Percentiles rank a stretch among this genome's conserved stretches.
These are phyloP conservation scores for Xestoiulus laeticollis DNA, from an alignment of 2,888 invertebrate species.

Conservation along the genomic window DNA sequence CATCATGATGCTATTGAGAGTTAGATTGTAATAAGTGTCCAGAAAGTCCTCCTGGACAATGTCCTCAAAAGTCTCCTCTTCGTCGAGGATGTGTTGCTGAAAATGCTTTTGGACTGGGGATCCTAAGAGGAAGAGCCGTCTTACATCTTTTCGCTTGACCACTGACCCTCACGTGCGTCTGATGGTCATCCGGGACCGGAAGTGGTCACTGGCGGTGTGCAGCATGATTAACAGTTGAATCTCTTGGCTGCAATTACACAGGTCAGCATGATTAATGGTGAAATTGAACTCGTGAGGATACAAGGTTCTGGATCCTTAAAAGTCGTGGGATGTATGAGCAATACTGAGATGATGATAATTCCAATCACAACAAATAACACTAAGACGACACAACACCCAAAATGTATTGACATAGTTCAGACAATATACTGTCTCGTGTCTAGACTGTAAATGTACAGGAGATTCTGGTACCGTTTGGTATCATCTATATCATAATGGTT, in stretches of 20 bases:
- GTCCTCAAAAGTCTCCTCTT: slow-evolving; percentile 58
- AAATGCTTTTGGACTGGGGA: slow-evolving; percentile 34
- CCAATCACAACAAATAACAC: too few relatives aligned
- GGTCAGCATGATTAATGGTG: slow-evolving; percentile 44
- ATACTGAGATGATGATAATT: too few relatives aligned
- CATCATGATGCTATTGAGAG: slow-evolving; percentile 58
- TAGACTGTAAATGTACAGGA: too few relatives aligned
- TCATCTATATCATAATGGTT: too few relatives aligned
- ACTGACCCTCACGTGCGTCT: slow-evolving; percentile 61
- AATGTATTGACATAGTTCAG: too few relatives aligned
- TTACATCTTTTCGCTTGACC: slow-evolving; percentile 55
- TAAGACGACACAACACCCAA: too few relatives aligned
- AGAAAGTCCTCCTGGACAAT: slow-evolving; percentile 58
- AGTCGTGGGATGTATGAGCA: too few relatives aligned
- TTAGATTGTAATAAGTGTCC: slow-evolving; percentile 59
- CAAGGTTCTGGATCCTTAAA: too few relatives aligned
- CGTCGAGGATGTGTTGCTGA: slow-evolving; percentile 55
- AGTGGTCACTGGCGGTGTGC: slow-evolving; percentile 18
- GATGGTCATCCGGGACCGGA: slow-evolving; percentile 57
- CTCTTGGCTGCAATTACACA: neutral
- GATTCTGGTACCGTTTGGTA: too few relatives aligned
- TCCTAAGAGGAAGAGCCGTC: slow-evolving; percentile 56
- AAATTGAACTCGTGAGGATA: slow-evolving; percentile 38
- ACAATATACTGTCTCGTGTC: too few relatives aligned
- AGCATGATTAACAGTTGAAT: slow-evolving; percentile 62